phyloP scores from a whole-genome alignment of 2,113 vertebrate species.

The Delphinus delphis region DNA sequence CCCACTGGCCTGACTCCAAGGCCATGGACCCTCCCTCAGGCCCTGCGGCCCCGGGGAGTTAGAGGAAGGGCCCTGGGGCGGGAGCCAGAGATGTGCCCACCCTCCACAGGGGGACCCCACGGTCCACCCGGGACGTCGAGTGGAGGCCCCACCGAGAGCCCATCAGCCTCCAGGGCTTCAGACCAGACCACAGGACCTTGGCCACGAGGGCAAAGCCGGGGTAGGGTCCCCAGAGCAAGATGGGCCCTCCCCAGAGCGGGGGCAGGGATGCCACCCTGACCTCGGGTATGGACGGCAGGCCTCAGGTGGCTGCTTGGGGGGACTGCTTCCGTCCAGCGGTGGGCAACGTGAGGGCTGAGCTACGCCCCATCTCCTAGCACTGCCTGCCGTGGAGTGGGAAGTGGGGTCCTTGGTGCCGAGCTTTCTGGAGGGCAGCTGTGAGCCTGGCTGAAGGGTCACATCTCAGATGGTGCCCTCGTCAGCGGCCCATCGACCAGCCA shows the following conservation, averaged over 20 bases:
- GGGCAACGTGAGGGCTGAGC: neutral
- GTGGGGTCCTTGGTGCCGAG: neutral
- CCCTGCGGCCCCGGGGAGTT: neutral
- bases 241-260: accelerated
- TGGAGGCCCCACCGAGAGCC: neutral
- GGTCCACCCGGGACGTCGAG: conserved; percentile 35
- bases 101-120: neutral
- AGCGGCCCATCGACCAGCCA: no score
- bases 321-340: neutral
- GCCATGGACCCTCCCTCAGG: neutral
- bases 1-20: neutral
- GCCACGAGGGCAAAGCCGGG: neutral
- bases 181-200: neutral
- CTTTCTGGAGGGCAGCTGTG: neutral
- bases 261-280: neutral
- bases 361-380: neutral
- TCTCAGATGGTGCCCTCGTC: neutral
- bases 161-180: neutral
- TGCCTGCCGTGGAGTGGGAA: neutral
- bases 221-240: neutral
- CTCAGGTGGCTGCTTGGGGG: no score
- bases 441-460: neutral
- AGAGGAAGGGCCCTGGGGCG: neutral
- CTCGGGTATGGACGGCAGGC: neutral
- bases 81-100: neutral